A percentile compares a stretch with the other conserved stretches of the same genome.
These are phyloP conservation scores for Julus scanicus DNA, from an alignment of 2,888 invertebrate species.

Conservation along the genomic window DNA sequence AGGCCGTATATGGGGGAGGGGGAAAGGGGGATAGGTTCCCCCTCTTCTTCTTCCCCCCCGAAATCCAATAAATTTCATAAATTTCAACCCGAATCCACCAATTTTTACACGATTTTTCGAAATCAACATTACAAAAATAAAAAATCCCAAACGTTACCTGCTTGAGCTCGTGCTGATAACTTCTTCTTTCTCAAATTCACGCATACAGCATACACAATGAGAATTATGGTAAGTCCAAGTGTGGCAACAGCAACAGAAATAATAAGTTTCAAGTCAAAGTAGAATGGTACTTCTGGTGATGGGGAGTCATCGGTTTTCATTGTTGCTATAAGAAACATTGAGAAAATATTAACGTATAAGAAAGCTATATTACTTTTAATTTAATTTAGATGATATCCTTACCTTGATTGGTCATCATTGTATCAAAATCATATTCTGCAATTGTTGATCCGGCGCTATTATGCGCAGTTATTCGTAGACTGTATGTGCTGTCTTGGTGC, in stretches of 20 bases:
- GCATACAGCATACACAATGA: constrained; percentile 57
- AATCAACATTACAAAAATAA: neutral
- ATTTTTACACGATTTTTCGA: too few relatives aligned
- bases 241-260: constrained; percentile 56
- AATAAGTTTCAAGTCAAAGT: constrained; percentile 57
- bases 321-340: neutral
- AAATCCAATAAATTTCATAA: too few relatives aligned
- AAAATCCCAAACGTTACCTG: neutral
- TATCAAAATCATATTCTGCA: constrained; percentile 54
- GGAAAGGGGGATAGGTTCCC: too few relatives aligned
- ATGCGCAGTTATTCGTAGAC: constrained; percentile 71
- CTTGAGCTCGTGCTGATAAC: constrained; percentile 9
- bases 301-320: constrained; percentile 51
- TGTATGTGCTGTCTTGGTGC: constrained; percentile 95
- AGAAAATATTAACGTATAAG: neutral
- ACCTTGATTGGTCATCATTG: constrained; percentile 48
- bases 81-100: too few relatives aligned
- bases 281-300: constrained; percentile 56
- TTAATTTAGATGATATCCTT: neutral
- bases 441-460: constrained; percentile 55
- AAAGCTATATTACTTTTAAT: neutral
- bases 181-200: constrained; percentile 53
- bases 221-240: constrained; percentile 55
- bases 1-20: too few relatives aligned
- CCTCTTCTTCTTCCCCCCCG: too few relatives aligned